Base-by-base conservation (phyloP, 2,888 invertebrate genomes). In the Dusona sp. region DNA sequence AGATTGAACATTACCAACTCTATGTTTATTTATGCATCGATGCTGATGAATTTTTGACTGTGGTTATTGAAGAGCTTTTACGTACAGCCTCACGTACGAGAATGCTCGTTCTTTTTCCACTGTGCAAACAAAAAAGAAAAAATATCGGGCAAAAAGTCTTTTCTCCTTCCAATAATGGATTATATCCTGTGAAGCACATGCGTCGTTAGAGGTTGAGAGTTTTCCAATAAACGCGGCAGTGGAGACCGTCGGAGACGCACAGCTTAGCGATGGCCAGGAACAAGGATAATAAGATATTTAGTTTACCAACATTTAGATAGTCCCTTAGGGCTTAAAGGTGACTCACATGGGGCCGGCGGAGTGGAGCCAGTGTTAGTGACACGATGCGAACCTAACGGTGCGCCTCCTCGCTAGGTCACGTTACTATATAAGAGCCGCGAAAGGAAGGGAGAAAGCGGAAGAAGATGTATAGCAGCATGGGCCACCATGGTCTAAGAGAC, bases 231-330 rank as follows among this genome's bases (percentile, higher is more conserved):
- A 86, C 88, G 88, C 88, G 84, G 54, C 22, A 22, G 82, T 83
- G 85, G 85, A 84, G 81, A 86, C 85, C 61, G 82, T 75, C 78
- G 67, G 85, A 86, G 88, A 88, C 88, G 87, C 90, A 88, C 70
- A 84, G 91, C 91, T 92, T 90, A 90, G 91, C 83, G 81, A 86
- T 68, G 83, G 61, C 51, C 22, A 54, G 25, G 38, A 83, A 70
- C 29, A 88, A 89, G 91, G 92, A 92, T 92, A 92, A 93, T 93
- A 93, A 93, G 93, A 93, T 93, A 93, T 93, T 93, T 92, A 93
- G 93, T 92, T 92, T 91, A 92, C 90, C 90, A 93, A 93, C 92
- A 91, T 92, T 92, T 91, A 90, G 89, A 90, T 89, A 90, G 90
- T 90, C 90, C 88, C 89, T 68, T 90, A 84, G 90, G 90, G 91